Conservation (phyloP, 1,140 invertebrate species). For the Liolophura sinensis region DNA sequence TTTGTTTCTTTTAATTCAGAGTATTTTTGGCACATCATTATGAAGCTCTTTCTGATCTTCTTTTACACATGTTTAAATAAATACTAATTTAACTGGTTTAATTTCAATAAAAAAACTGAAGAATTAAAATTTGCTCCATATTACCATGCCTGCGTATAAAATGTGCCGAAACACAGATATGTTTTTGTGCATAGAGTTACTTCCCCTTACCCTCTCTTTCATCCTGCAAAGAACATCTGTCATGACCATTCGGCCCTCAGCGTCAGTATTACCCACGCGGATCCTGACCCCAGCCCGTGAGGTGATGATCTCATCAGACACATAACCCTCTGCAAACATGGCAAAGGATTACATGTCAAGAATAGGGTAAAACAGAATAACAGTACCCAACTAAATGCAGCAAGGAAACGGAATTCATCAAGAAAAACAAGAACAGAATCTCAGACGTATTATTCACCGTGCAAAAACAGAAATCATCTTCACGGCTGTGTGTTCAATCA, state of each 20-base stretch:
- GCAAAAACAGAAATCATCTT: too few species aligned
- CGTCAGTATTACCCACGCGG: constrained; percentile 91
- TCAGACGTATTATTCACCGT: too few species aligned
- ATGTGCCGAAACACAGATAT: background rate
- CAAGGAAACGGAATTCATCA: too few species aligned
- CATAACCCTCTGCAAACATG: constrained; percentile 77
- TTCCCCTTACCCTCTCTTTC: constrained; percentile 64
- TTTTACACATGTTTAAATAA: too few species aligned
- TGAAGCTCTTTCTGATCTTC: too few species aligned
- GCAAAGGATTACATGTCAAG: background rate
- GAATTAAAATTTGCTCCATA: background rate
- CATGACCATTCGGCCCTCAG: constrained; percentile 95
- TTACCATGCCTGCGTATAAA: background rate
- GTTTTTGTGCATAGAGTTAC: background rate
- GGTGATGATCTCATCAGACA: constrained; percentile 87
- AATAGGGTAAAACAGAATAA: background rate
- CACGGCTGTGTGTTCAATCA: too few species aligned
- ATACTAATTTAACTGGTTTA: too few species aligned
- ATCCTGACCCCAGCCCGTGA: constrained; percentile 79
- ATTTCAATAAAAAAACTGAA: too few species aligned
- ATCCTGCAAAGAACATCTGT: constrained; percentile 81
- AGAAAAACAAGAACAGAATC: too few species aligned
- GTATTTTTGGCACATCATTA: too few species aligned
- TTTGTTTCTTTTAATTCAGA: too few species aligned
- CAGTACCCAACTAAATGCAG: too few species aligned